Base-by-base conservation (phyloP, 92 coral and sea anemone species). In the Plumapathes pennacea region DNA sequence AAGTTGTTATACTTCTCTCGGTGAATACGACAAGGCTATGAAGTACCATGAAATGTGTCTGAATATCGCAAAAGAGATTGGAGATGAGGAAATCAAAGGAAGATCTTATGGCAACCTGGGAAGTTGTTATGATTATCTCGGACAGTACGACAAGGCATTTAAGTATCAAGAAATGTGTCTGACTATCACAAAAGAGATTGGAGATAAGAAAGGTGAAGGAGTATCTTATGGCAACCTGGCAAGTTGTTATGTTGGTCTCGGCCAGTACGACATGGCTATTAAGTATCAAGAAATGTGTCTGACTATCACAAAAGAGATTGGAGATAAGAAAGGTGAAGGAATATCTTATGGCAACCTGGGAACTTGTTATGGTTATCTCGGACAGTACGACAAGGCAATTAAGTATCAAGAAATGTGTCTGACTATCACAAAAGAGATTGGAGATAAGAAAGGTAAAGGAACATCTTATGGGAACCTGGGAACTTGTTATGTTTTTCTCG, bases 121-220 rank as follows among this genome's bases (percentile, higher is more conserved):
- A 4, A 43, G 27, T 24, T 46, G 67, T 3, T 57, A 21, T 45
- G 21, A 33, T 69, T 10, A 13, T 58, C 37, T n/a, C 4, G 52
- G 28, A 22, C 52, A 45, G 54, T 69, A 29, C 29, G 43, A 41
- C 53, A 38, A 69, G 33, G 56, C 76, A 21, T 43, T 57, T 15
- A 38, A 50, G 34, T 57, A 45, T 33, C 14, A 17, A 29, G 10
- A 69, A 42, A 9, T 11, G 21, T 31, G 57, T 32, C 39, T 69
- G 21, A 51, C 44, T 23, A 44, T 57, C 29, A 15, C 18, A 47
- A 8, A 42, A 14, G 42, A 10, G 25, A 41, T 57, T 2, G 29
- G 47, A 14, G 40, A 57, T 24, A 32, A 46, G 38, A 11, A 57
- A 2, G 41, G 67, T 5, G 68, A 69, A 27, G 34, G 48, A 14